phyloP scores from a whole-genome alignment of 2,113 vertebrate genomes.

The Balaeniceps rex region DNA sequence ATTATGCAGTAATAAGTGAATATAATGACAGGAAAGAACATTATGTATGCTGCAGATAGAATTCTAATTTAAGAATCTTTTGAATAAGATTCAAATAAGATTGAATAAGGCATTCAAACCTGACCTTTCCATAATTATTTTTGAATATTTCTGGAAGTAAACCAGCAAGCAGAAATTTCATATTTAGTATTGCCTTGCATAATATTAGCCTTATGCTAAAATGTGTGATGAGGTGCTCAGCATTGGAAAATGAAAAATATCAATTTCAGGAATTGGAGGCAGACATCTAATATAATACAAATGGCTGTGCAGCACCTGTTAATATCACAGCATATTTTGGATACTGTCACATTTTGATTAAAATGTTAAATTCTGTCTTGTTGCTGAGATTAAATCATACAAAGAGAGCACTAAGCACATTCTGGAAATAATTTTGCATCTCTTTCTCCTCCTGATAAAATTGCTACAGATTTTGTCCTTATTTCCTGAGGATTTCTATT shows the following conservation, averaged over 20 bases:
- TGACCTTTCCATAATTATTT: conserved; percentile 27
- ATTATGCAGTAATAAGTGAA: conserved; percentile 33
- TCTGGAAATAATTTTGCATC: background rate
- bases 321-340: background rate
- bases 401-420: background rate
- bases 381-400: background rate
- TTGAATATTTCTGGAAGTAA: background rate
- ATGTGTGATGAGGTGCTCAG: background rate
- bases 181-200: background rate
- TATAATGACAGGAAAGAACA: background rate
- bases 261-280: background rate
- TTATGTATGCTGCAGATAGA: background rate
- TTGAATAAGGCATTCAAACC: background rate
- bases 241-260: background rate
- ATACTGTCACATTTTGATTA: background rate
- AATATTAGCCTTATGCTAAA: background rate
- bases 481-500: background rate
- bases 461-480: background rate
- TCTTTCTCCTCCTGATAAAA: background rate
- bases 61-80: conserved; percentile 33
- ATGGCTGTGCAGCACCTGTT: background rate
- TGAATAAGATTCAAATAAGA: background rate
- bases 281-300: background rate
- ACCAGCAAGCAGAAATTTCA: background rate
- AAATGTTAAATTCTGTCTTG: background rate